phyloP scores from a whole-genome alignment of 2,888 invertebrate genomes.

The Ochropleura leucogaster region DNA sequence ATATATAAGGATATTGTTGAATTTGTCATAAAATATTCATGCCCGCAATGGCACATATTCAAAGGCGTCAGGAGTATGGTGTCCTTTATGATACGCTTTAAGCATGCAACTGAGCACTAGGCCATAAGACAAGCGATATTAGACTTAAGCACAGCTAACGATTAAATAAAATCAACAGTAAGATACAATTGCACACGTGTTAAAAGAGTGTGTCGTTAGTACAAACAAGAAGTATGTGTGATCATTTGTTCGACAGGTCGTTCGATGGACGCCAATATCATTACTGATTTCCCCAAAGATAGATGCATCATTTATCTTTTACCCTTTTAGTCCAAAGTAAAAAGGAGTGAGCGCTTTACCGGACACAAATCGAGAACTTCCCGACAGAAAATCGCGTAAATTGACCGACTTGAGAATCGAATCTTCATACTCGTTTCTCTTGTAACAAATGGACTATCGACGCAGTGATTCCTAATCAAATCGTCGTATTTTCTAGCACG shows the following conservation, averaged over 20 bases:
- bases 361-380: not conserved
- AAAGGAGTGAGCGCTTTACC: not conserved
- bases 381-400: not conserved
- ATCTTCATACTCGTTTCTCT: not conserved
- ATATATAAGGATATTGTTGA: conserved; percentile 51
- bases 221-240: not conserved
- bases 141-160: not conserved
- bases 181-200: not conserved
- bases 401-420: not conserved
- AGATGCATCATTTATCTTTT: not conserved
- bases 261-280: not conserved
- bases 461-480: not conserved
- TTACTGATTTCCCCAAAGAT: not conserved
- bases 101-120: conserved; percentile 63
- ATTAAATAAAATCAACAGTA: not conserved
- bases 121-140: conserved; percentile 52
- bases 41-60: conserved; percentile 43
- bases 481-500: not conserved
- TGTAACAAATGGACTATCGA: not conserved
- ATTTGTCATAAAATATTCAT: conserved; percentile 49
- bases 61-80: conserved; percentile 55
- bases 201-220: not conserved
- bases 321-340: not conserved
- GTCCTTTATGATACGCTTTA: conserved; percentile 68
- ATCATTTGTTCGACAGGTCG: not conserved